These are phyloP conservation scores for Drusus annulatus DNA, from an alignment of 1,140 invertebrate species.

Conservation along the genomic window DNA sequence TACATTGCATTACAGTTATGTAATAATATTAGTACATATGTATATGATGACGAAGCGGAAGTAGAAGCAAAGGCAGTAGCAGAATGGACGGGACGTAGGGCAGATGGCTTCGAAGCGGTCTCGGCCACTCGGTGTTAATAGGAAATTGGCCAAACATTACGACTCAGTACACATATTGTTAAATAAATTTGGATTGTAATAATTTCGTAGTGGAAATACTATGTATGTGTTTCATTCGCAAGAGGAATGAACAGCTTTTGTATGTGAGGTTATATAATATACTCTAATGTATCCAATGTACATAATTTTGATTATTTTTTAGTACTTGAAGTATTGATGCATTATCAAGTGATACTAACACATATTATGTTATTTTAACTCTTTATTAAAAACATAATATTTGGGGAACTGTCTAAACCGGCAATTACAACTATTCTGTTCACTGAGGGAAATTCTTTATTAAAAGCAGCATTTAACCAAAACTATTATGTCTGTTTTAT, in stretches of 20 bases:
- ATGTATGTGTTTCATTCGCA: slow-evolving; percentile 8
- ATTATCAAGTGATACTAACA: slow-evolving; percentile 21
- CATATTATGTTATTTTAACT: slow-evolving; percentile 3
- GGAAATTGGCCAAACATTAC: slow-evolving; percentile 15
- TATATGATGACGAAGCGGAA: neutral
- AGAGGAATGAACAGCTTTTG: slow-evolving; percentile 28
- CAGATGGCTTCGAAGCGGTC: neutral
- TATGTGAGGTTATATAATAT: slow-evolving; percentile 40
- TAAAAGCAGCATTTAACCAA: slow-evolving; percentile 9
- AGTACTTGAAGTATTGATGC: slow-evolving; percentile 25
- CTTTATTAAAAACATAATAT: neutral
- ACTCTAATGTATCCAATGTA: slow-evolving; percentile 35
- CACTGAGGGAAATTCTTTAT: neutral
- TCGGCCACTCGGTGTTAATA: slow-evolving; percentile 3
- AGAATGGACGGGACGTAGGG: neutral
- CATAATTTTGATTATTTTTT: slow-evolving; percentile 41
- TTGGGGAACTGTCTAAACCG: neutral
- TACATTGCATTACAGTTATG: too few species aligned
- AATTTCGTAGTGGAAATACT: slow-evolving; percentile 20
- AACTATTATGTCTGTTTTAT: neutral
- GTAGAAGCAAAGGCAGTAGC: neutral
- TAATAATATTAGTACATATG: too few species aligned
- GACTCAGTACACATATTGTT: slow-evolving; percentile 25
- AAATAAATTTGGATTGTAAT: slow-evolving; percentile 27
- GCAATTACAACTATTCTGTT: neutral